These are phyloP conservation scores for Branchipolynoe longqiensis DNA, from an alignment of 2,888 invertebrate genomes.

Conservation along the genomic window DNA sequence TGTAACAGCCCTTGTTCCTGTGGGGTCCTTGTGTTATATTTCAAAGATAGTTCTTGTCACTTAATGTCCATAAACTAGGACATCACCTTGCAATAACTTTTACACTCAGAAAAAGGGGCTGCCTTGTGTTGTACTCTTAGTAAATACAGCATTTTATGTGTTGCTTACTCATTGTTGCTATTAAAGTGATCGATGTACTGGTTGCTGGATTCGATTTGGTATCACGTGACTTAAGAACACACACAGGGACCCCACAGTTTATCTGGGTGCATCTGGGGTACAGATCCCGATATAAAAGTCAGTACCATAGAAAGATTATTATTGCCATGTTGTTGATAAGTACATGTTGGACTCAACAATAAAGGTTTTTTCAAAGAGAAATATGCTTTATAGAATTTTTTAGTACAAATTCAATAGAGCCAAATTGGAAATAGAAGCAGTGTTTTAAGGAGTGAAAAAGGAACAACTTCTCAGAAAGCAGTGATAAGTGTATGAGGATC, in stretches of 20 bases:
- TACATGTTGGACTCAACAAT: conserved; percentile 45
- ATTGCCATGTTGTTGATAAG: conserved; percentile 21
- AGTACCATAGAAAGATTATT: background rate
- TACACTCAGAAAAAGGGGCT: background rate
- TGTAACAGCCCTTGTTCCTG: background rate
- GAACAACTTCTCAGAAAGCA: too few relatives aligned
- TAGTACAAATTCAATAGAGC: too few relatives aligned
- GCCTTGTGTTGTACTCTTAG: too few relatives aligned
- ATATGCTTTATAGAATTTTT: background rate
- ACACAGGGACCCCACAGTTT: background rate
- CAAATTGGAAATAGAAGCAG: too few relatives aligned
- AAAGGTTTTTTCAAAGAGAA: conserved; percentile 14
- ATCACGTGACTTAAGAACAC: background rate
- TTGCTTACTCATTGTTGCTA: too few relatives aligned
- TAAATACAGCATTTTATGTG: too few relatives aligned
- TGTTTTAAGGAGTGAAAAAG: too few relatives aligned
- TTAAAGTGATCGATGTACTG: background rate
- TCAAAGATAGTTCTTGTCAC: too few relatives aligned
- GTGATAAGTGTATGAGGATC: too few relatives aligned
- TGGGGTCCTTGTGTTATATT: too few relatives aligned
- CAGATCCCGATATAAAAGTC: background rate
- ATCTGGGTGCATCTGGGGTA: background rate
- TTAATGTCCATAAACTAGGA: background rate
- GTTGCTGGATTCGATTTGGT: background rate
- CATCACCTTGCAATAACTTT: background rate